Percentiles rank a stretch among this genome's conserved stretches.
Conservation (phyloP, 2,113 vertebrate species). For the Eidolon helvum region DNA sequence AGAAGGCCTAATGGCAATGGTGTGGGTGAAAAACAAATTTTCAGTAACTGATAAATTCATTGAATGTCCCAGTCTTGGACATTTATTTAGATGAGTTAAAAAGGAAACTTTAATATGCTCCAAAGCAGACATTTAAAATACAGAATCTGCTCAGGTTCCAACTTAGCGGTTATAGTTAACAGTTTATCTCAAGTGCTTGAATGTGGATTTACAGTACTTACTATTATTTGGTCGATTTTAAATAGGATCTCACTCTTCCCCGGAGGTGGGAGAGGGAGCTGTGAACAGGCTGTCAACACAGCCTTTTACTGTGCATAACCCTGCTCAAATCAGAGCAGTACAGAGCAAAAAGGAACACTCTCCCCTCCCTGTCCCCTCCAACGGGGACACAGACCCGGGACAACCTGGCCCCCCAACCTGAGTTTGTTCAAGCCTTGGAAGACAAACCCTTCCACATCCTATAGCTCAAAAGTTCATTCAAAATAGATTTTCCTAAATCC, state of each 20-base stretch:
- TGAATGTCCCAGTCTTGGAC: neutral
- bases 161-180: rapidly evolving
- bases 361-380: neutral
- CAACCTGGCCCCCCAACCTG: neutral
- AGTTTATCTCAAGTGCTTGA: neutral
- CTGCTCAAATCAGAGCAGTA: neutral
- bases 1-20: neutral
- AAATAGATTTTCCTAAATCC: neutral
- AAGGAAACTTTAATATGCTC: neutral
- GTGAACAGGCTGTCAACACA: neutral
- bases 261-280: neutral
- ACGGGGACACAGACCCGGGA: neutral
- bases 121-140: neutral
- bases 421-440: neutral
- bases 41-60: neutral
- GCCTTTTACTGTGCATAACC: neutral
- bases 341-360: neutral
- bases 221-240: neutral
- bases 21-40: neutral
- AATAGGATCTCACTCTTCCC: neutral
- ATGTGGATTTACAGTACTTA: neutral
- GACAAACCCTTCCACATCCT: neutral
- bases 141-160: neutral
- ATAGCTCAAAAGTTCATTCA: neutral
- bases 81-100: neutral